Evolutionary conservation across 2,113 vertebrate genomes (phyloP).

Genomic region (Trochalopteron elliotii): DNA sequence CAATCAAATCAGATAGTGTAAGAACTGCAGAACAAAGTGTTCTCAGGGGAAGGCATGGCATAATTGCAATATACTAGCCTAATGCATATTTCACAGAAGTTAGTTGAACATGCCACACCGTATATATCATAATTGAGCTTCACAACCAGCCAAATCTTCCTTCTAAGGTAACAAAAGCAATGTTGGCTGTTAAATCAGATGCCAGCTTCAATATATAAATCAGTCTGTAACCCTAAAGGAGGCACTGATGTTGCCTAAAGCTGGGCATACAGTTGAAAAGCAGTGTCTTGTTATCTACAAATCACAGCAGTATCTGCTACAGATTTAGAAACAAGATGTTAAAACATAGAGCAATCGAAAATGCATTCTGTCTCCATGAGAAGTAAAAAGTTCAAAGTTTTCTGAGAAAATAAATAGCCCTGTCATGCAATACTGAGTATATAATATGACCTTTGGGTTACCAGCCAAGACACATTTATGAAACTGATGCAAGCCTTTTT

Average conservation of each 20-base stretch:
- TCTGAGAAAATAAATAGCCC: not conserved
- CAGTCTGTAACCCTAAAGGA: not conserved
- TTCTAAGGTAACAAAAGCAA: not conserved
- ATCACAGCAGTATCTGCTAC: not conserved
- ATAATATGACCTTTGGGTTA: not conserved
- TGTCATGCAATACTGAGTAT: not conserved
- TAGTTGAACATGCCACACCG: not conserved
- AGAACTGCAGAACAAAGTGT: not conserved
- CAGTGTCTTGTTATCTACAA: not conserved
- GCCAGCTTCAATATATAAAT: not conserved
- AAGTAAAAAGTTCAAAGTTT: not conserved
- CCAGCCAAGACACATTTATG: not conserved
- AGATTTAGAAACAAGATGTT: not conserved
- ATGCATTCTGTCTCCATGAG: not conserved
- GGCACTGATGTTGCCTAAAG: not conserved
- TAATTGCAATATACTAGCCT: not conserved
- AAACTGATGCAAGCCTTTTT: not conserved
- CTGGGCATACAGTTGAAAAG: not conserved
- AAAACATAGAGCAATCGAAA: not conserved
- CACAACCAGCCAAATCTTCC: not conserved
- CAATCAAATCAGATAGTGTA: not conserved
- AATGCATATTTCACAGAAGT: not conserved
- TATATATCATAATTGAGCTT: not conserved
- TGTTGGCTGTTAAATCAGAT: not conserved
- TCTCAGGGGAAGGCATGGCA: not conserved